A percentile compares a stretch with the other conserved stretches of the same genome.
phyloP scores from a whole-genome alignment of 2,797 vertebrate species.

The Gymnoscopelus braueri region DNA sequence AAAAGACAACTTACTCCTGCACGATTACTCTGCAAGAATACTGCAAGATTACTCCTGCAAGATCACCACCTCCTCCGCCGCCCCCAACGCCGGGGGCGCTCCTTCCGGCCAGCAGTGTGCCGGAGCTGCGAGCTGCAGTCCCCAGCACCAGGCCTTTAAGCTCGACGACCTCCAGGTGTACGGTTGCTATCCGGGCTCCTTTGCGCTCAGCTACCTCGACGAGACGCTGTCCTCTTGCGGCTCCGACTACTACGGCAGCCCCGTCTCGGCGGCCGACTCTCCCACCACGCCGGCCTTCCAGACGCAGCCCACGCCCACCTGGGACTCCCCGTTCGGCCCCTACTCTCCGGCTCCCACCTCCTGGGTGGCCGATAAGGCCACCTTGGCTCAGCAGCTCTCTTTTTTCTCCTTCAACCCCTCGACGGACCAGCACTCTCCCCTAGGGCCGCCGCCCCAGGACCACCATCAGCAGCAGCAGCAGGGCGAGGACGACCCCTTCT shows the following conservation, averaged over 20 bases:
- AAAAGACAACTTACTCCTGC: constrained; percentile 80
- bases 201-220: constrained; percentile 86
- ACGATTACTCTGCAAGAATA: no score
- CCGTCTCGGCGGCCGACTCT: constrained; percentile 84
- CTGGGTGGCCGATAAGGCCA: constrained; percentile 78
- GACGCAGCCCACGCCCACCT: constrained; percentile 81
- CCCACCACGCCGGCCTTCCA: constrained; percentile 89
- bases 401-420: constrained; percentile 82
- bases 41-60: constrained; percentile 58
- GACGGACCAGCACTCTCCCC: constrained; percentile 73
- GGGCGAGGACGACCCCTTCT: constrained; percentile 67
- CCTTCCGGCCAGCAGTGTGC: no score
- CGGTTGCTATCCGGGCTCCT: constrained; percentile 92
- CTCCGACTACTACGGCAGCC: constrained; percentile 94
- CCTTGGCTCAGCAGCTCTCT: constrained; percentile 83
- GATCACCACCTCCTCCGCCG: constrained; percentile 66
- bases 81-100: constrained; percentile 47
- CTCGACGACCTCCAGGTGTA: constrained; percentile 95
- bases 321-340: constrained; percentile 90
- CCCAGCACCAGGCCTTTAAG: constrained; percentile 84
- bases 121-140: constrained; percentile 29
- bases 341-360: constrained; percentile 85
- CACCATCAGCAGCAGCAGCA: constrained; percentile 29
- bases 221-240: constrained; percentile 93
- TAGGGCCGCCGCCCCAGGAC: constrained; percentile 66